Conservation (phyloP, 2,888 invertebrate species). For the Microctonus aethiopoides region DNA sequence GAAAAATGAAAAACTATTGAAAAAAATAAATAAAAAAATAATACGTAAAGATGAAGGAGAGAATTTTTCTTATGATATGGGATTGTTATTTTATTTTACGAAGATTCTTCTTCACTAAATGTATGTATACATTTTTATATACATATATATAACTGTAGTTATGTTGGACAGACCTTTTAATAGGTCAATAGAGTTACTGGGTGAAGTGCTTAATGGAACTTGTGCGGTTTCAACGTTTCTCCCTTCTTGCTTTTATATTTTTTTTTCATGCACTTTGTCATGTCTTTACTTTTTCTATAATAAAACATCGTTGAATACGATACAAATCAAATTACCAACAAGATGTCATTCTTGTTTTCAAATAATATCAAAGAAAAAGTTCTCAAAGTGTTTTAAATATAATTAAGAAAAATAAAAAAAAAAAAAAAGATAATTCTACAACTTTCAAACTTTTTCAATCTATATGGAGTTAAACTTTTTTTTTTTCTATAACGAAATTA, state of each 20-base stretch:
- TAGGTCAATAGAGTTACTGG: conserved; percentile 43
- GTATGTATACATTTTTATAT: neutral
- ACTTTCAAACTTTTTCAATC: neutral
- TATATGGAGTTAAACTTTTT: conserved; percentile 21
- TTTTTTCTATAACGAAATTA: neutral
- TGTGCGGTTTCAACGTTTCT: conserved; percentile 38
- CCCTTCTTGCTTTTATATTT: conserved; percentile 12
- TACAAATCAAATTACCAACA: conserved; percentile 44
- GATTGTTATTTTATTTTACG: conserved; percentile 22
- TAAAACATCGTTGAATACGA: conserved; percentile 31
- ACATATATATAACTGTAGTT: neutral
- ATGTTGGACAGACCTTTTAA: conserved; percentile 34
- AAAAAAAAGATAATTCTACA: neutral
- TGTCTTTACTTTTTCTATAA: conserved; percentile 28
- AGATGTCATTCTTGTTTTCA: conserved; percentile 9
- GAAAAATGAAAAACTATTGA: neutral
- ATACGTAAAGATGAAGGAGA: neutral
- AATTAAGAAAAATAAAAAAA: neutral
- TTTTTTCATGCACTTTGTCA: conserved; percentile 10
- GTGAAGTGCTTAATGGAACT: conserved; percentile 46
- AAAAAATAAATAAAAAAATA: neutral
- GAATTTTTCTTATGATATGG: conserved; percentile 12
- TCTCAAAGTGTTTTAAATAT: neutral
- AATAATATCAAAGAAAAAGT: conserved; percentile 9
- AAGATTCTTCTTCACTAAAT: neutral